Evolutionary conservation across 2,797 vertebrate species (phyloP), one percentile per base, ranked within the genome.

Genomic region (Esox lucius): DNA sequence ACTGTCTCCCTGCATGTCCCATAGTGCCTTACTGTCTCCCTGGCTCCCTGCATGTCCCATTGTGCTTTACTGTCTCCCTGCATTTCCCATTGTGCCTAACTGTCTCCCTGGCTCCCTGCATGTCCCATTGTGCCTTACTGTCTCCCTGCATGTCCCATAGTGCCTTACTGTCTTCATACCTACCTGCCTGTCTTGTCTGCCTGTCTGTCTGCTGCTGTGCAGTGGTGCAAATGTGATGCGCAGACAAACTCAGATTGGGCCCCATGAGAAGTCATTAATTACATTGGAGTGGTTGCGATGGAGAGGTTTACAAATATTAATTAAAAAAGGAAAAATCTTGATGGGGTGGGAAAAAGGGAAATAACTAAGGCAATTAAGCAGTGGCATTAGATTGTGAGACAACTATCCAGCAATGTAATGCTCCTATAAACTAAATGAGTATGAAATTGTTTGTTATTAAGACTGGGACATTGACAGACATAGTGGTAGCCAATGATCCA

Each of bases 201-300:
- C 65, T 35, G 17, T 4, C 65, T 35, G 16, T 16, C 39, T 81
- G 80, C 84, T 79, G 80, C 72, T 71, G 78, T 70, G 75, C 75
- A n/a, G 82, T 85, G 80, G 74, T 70, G 28, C 85, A 83, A 81
- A 86, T 81, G 87, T 85, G 87, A 77, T 82, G 49, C 31, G 53
- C 35, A 22, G 77, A 46, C 62, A 70, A 70, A 71, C 84, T 83
- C 80, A 80, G 70, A 12, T 22, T n/a, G 39, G 53, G 77, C 81
- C 81, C 83, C 71, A 62, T 72, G 69, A 62, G 74, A 72, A 71
- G 79, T 80, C 83, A 85, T 88, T 89, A 87, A 87, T 89, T 87
- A 83, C 51, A 69, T 75, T 75, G 74, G 80, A 76, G 64, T 59
- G 66, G 78, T 70, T 66, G 71, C 84, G 79, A 71, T 16, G 17